Evolutionary conservation across 2,888 invertebrate genomes (phyloP).

Genomic region (Drosophila mercatorum): DNA sequence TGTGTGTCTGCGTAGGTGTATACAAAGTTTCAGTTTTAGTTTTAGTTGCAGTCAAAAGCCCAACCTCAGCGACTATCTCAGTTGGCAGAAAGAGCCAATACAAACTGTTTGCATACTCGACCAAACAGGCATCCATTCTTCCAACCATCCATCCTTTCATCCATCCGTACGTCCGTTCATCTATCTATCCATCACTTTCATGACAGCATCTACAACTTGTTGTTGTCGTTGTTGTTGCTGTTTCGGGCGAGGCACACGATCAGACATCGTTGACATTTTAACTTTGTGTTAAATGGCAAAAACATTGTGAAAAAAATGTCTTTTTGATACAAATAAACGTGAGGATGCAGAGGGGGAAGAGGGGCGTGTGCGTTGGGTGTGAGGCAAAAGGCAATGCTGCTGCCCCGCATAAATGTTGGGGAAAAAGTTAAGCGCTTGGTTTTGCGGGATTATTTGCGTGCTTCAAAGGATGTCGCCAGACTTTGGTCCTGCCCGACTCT

Average conservation of each 20-base stretch:
- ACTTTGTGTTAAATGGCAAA: constrained; percentile 72
- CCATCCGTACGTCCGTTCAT: constrained; percentile 4
- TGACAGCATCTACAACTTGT: constrained; percentile 38
- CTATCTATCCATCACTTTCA: constrained; percentile 58
- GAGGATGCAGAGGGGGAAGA: not conserved
- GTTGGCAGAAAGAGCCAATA: constrained; percentile 18
- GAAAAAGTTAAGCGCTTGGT: constrained; percentile 74
- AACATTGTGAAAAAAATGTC: constrained; percentile 48
- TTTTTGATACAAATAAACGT: constrained; percentile 33
- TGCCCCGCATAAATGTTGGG: constrained; percentile 57
- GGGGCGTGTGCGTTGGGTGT: not conserved
- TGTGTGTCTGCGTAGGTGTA: constrained; percentile 20
- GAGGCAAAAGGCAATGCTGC: constrained; percentile 19
- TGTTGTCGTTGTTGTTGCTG: constrained; percentile 12
- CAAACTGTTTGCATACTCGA: constrained; percentile 35
- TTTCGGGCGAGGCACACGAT: constrained; percentile 51
- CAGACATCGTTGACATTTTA: constrained; percentile 74
- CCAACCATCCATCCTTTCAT: constrained; percentile 5
- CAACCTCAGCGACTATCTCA: constrained; percentile 38
- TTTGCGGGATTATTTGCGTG: constrained; percentile 74
- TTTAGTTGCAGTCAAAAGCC: constrained; percentile 27
- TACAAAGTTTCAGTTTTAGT: constrained; percentile 35
- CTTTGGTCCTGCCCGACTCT: constrained; percentile 29
- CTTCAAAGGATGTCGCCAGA: constrained; percentile 68
- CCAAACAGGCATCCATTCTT: constrained; percentile 3